Base-by-base conservation (phyloP, 2,797 vertebrate genomes). In the Oreortyx pictus region DNA sequence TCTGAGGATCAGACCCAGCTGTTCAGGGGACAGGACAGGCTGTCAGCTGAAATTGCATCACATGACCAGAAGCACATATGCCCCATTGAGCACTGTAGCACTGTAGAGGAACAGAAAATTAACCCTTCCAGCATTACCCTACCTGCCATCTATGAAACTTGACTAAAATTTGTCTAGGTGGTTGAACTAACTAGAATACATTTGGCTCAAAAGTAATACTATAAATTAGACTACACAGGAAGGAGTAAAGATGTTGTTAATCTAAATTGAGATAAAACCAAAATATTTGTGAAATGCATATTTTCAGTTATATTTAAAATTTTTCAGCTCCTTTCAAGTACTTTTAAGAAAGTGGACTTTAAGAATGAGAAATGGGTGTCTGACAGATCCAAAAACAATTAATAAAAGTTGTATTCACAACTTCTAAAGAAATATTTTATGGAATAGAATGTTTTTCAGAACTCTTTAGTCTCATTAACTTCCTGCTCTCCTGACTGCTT, bases 1-100 rank as follows among this genome's bases (percentile, higher is more conserved):
- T 93, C 79, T 86, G 90, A 92, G 75, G 86, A 81, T 94, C 89
- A 95, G 89, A 80, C 82, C 89, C 84, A 95, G 92, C 91, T 95
- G 91, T 95, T 96, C 92, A 83, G 82, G 57, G 85, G 76, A 91
- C 79, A 72, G 76, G 76, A 66, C 79, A 95, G 87, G 70, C 92
- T 93, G 94, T 95, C 93, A 95, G 84, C 79, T 95, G 87, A 94
- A 95, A 93, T 94, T 94, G 90, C 91, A 89, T 91, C 96, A 93
- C 81, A 93, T 94, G 94, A 96, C 78, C 81, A 93, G 61, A 74
- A 91, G 78, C 82, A 92, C 83, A 77, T 86, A 94, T 91, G 92
- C 78, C 71, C 81, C 73, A 81, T 86, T 89, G 91, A 93, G 54
- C 82, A 75, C 17, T 92, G 59, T 76, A 93, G 54, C 82, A 75